Conservation (phyloP, 2,797 vertebrate genomes). For the Falco biarmicus region DNA sequence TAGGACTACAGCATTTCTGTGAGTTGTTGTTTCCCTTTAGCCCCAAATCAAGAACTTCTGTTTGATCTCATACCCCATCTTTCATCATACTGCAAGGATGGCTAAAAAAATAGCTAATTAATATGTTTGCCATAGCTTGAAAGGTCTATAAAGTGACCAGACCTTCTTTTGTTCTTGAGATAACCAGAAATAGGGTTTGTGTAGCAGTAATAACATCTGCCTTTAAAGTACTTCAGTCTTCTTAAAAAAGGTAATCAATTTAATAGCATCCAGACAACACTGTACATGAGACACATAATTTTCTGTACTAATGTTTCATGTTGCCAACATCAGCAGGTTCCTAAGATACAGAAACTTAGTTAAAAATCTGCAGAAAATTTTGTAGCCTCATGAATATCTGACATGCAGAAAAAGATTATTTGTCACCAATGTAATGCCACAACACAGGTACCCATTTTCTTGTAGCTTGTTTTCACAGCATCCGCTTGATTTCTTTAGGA, state of each 20-base stretch:
- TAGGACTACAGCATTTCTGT: background rate
- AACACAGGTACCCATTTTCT: background rate
- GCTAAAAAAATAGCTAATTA: background rate
- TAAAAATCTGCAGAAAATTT: background rate
- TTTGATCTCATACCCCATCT: background rate
- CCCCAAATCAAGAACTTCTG: conserved; percentile 52
- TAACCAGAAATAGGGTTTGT: background rate
- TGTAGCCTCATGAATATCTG: background rate
- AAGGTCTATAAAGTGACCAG: background rate
- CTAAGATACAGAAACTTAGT: background rate
- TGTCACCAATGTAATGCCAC: background rate
- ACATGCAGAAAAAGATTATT: background rate
- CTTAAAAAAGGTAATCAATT: background rate
- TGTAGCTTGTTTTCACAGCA: background rate
- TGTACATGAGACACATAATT: background rate
- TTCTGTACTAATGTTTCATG: background rate
- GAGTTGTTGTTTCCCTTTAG: conserved; percentile 61
- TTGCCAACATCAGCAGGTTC: conserved; percentile 16
- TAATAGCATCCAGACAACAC: conserved; percentile 44
- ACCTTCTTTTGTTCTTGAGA: background rate
- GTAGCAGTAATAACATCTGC: background rate
- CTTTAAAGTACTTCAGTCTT: conserved; percentile 11
- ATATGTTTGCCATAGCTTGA: background rate
- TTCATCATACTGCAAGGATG: background rate
- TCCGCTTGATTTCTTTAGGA: background rate